Evolutionary conservation across 2,797 vertebrate species (phyloP), one percentile per base, ranked within the genome.

Genomic region (Pygocentrus nattereri): DNA sequence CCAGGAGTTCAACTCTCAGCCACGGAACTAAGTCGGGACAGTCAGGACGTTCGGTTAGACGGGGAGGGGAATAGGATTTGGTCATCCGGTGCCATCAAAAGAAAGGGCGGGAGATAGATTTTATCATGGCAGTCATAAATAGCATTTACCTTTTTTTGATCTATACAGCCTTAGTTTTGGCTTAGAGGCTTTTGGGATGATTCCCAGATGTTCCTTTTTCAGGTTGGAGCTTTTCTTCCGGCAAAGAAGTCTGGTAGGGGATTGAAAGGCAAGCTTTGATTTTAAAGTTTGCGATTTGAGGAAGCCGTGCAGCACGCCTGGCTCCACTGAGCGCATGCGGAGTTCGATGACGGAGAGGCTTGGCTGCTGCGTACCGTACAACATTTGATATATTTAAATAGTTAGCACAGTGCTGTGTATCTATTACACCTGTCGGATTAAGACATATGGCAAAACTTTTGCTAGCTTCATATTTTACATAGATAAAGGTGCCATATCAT

Each of bases 1-100:
- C 90, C 95, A 95, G 84, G 98, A 99, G 89, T 99, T 99, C 92
- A 99, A 99, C 91, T 97, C 97, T 15, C 98, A 97, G 91, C 98
- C 98, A 62, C 94, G 96, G 85, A 99, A 99, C 93, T 99, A 93
- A 98, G 49, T 34, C 69, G 38, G 31, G 49, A 4, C 11, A 27
- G 41, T 10, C 0, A 23, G 30, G 2, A 19, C 54, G 41, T 3
- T 21, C 31, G 30, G 13, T 47, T 13, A 70, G 16, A 41, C 34
- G 41, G 21, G 49, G 56, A 58, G 23, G 4, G 11, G 49, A n/a
- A n/a, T 49, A 38, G 27, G 41, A 19, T 19, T 76, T 12, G 21
- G 50, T 54, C 74, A 71, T 25, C 30, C 12, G 10, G 27, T 47
- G 23, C 69, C 27, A 41, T 10, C 78, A 41, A 47, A 75, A 31